A percentile compares a stretch with the other conserved stretches of the same genome.
These are phyloP conservation scores for Tauraco hartlaubi DNA, from an alignment of 2,797 vertebrate species.

Conservation along the genomic window DNA sequence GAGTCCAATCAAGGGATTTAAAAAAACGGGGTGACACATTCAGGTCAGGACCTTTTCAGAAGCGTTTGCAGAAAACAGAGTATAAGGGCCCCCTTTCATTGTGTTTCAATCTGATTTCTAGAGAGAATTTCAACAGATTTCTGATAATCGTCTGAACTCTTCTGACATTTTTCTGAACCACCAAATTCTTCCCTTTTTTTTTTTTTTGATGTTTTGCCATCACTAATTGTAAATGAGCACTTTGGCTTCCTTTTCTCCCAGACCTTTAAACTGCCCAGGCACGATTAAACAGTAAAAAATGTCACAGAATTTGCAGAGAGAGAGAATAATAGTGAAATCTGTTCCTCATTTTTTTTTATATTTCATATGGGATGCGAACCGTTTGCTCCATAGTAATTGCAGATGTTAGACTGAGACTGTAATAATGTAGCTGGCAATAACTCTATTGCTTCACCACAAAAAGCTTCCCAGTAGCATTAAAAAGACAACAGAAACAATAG, in stretches of 20 bases:
- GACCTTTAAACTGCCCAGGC: conserved; percentile 38
- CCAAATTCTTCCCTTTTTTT: neutral
- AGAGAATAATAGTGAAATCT: conserved; percentile 66
- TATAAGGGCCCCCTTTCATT: neutral
- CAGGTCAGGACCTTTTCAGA: neutral
- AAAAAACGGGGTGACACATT: neutral
- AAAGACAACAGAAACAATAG: conserved; percentile 78
- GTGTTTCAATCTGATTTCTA: neutral
- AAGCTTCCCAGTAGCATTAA: conserved; percentile 77
- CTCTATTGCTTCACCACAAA: conserved; percentile 66
- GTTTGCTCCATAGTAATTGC: conserved; percentile 73
- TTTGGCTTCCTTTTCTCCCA: conserved; percentile 30
- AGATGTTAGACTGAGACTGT: conserved; percentile 68
- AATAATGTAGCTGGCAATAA: conserved; percentile 69
- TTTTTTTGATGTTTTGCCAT: neutral
- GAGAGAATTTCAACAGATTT: neutral
- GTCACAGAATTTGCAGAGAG: conserved; percentile 39
- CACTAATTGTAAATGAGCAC: conserved; percentile 27
- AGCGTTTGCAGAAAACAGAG: neutral
- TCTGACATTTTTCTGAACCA: neutral
- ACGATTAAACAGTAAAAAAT: conserved; percentile 42
- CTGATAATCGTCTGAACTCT: conserved; percentile 10
- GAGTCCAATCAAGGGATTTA: neutral
- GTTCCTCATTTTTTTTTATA: conserved; percentile 71
- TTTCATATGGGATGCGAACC: conserved; percentile 70